phyloP scores from a whole-genome alignment of 2,113 vertebrate genomes.

The Neotragus pygmaeus region DNA sequence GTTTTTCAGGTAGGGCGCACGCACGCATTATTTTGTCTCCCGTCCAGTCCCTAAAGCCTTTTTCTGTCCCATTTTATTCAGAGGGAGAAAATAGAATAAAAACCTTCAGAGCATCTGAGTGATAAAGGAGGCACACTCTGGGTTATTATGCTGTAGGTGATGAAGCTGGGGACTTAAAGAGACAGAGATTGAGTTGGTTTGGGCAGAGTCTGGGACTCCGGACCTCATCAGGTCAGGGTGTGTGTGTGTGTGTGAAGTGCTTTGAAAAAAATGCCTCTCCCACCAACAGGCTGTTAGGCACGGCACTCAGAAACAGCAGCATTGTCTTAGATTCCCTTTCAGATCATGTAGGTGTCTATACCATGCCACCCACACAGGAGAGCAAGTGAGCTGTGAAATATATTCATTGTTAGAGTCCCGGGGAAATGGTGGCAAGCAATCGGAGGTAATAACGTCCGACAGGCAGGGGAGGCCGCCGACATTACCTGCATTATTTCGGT shows the following conservation, averaged over 20 bases:
- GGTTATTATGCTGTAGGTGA: slow-evolving; percentile 30
- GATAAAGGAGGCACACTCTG: slow-evolving; percentile 15
- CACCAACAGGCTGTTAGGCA: slow-evolving; percentile 78
- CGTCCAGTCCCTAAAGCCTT: slow-evolving; percentile 8
- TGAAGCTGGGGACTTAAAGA: slow-evolving; percentile 61
- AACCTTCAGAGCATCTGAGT: slow-evolving; percentile 15
- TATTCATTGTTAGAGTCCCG: slow-evolving; percentile 92
- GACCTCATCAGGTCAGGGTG: slow-evolving; percentile 39
- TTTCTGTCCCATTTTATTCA: not conserved
- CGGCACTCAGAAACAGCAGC: slow-evolving; percentile 75
- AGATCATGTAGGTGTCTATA: slow-evolving; percentile 88
- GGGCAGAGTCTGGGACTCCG: slow-evolving; percentile 52
- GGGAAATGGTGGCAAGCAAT: slow-evolving; percentile 89
- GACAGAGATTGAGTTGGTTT: slow-evolving; percentile 63
- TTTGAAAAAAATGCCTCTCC: slow-evolving; percentile 78
- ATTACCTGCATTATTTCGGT: slow-evolving; percentile 91
- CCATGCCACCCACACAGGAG: slow-evolving; percentile 89
- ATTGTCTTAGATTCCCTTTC: slow-evolving; percentile 89
- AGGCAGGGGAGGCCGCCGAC: slow-evolving; percentile 86
- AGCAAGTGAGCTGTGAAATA: slow-evolving; percentile 94
- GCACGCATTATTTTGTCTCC: not conserved
- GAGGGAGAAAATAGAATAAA: slow-evolving; percentile 27
- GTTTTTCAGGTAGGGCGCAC: slow-evolving; percentile 28
- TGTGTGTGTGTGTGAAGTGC: not conserved
- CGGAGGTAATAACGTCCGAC: slow-evolving; percentile 91